Conservation (phyloP, 2,113 vertebrate species). For the Electrona antarctica region DNA sequence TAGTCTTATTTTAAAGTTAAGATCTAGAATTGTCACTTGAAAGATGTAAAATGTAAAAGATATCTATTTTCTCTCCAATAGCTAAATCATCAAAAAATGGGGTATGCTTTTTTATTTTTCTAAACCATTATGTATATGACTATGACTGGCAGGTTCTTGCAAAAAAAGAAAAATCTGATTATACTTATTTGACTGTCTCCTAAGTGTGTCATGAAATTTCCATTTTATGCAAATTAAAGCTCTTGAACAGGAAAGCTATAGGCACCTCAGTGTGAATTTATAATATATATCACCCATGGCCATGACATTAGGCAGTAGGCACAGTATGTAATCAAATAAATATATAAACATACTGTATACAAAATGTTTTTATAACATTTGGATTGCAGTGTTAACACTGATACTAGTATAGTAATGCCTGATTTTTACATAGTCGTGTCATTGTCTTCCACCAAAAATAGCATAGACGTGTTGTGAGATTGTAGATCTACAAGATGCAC, state of each 20-base stretch:
- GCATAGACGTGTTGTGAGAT: neutral
- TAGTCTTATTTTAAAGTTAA: neutral
- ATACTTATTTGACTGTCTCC: neutral
- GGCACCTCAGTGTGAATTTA: neutral
- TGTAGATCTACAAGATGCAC: neutral
- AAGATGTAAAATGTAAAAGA: neutral
- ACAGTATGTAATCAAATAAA: too few relatives aligned
- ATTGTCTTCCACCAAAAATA: neutral
- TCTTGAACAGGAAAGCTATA: neutral
- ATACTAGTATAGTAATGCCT: too few relatives aligned
- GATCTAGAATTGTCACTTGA: neutral
- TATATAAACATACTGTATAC: too few relatives aligned
- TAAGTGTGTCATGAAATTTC: neutral
- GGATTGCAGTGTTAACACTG: too few relatives aligned
- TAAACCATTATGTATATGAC: neutral
- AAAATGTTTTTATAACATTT: too few relatives aligned
- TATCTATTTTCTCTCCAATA: slow-evolving; percentile 38
- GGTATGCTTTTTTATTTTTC: slow-evolving; percentile 15
- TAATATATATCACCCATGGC: too few relatives aligned
- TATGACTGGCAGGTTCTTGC: too few relatives aligned
- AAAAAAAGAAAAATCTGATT: neutral
- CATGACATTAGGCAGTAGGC: too few relatives aligned
- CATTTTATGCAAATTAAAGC: neutral
- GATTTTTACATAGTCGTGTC: too few relatives aligned
- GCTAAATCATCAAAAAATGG: slow-evolving; percentile 21